Evolutionary conservation across 2,888 invertebrate species (phyloP), one percentile per base, ranked within the genome.

Genomic region (Sisyra nigra): DNA sequence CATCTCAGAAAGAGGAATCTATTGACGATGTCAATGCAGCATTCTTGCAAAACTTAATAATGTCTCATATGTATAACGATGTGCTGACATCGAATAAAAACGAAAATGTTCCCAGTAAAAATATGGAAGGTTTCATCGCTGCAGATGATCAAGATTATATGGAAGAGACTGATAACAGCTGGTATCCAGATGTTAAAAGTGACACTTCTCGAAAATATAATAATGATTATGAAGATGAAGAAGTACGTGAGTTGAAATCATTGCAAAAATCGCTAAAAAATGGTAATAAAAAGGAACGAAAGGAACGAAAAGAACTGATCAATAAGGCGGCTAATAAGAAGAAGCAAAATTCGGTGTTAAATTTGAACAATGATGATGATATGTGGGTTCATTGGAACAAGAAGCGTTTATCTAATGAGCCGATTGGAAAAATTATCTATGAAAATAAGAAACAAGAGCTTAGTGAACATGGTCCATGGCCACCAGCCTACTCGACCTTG

Each of bases 31-130:
- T 61, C 3, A 77, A 72, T 56, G 74, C 74, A 43, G 73, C 75
- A 40, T 77, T 79, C 57, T 63, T 80, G 44, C 73, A 76, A 53
- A 79, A 79, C 55, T 61, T 78, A 47, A 76, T 76, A 51, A 66
- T 76, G 48, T 71, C 76, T 2, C 75, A 77, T 57, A 73, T 74
- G 70, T 73, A 72, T 53, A 71, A 71, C 55, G 71, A 74, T 52
- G 69, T 70, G 0, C 40, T 57, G n/a, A 41, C 34, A 36, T 36
- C 14, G 19, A 53, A 50, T 35, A 53, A 55, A 36, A 44, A 47
- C 38, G 43, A 40, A 31, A 35, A 19, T 15, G 4, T 24, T 15
- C 11, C 19, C 9, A 9, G 14, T n/a, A 44, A 44, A 29, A 35
- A 41, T 19, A 35, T 41, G 35, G 40, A 40, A 35, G 30, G 35